A percentile compares a stretch with the other conserved stretches of the same genome.
Evolutionary conservation across 2,888 invertebrate genomes (phyloP).

Genomic region (Hypena proboscidalis): DNA sequence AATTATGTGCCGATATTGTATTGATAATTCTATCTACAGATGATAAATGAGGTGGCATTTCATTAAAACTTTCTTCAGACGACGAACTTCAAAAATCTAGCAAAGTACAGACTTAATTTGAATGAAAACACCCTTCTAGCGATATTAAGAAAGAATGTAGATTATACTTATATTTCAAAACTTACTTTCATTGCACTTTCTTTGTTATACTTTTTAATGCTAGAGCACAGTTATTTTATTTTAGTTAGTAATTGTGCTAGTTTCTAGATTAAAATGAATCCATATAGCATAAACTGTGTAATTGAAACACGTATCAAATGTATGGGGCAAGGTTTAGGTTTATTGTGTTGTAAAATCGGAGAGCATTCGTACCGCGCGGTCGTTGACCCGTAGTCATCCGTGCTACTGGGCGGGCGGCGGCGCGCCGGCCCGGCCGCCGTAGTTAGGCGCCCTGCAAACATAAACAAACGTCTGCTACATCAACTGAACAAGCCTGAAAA

Average conservation of each 20-base stretch:
- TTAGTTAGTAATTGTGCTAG: not conserved
- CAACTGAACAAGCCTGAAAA: conserved; percentile 44
- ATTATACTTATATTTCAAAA: not conserved
- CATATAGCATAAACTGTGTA: conserved; percentile 6
- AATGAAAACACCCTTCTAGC: not conserved
- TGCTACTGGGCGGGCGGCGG: conserved; percentile 55
- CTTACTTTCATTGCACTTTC: not conserved
- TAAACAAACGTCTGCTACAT: conserved; percentile 66
- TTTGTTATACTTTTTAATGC: not conserved
- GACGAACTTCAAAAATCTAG: not conserved
- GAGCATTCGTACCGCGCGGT: conserved; percentile 55
- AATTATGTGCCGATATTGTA: no score
- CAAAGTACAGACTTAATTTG: not conserved
- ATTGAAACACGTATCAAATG: conserved; percentile 28
- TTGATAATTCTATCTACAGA: no score
- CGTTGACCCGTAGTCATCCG: conserved; percentile 60
- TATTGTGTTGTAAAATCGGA: conserved; percentile 52
- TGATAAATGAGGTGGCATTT: no score
- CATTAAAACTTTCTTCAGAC: not conserved
- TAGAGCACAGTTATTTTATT: not conserved
- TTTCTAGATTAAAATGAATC: conserved; percentile 1
- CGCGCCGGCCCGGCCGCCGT: conserved; percentile 28
- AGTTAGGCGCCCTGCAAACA: conserved; percentile 58
- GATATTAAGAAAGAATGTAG: not conserved
- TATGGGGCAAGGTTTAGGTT: conserved; percentile 44